These are phyloP conservation scores for Mugil cephalus DNA, from an alignment of 2,113 vertebrate species.

Conservation along the genomic window DNA sequence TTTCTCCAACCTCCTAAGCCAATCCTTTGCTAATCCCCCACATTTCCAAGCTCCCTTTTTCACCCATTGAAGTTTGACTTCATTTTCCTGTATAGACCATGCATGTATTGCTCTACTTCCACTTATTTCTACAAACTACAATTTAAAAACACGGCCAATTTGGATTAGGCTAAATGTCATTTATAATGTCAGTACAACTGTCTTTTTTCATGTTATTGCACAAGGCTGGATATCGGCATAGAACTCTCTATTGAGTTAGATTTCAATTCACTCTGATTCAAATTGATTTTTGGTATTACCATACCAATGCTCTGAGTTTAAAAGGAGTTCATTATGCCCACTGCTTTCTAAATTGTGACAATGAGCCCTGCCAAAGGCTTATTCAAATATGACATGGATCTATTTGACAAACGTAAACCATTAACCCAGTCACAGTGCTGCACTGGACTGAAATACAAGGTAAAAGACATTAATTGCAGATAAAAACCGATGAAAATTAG, in stretches of 20 bases:
- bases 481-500: background rate
- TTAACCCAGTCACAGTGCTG: constrained; percentile 20
- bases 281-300: constrained; percentile 39
- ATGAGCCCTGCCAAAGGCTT: constrained; percentile 20
- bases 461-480: background rate
- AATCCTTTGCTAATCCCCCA: constrained; percentile 74
- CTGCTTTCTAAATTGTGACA: constrained; percentile 18
- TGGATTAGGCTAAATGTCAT: constrained; percentile 22
- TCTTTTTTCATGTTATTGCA: background rate
- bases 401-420: constrained; percentile 43
- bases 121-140: constrained; percentile 11
- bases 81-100: constrained; percentile 39
- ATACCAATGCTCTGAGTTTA: constrained; percentile 25
- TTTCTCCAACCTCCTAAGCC: constrained; percentile 74
- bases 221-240: constrained; percentile 7
- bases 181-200: constrained; percentile 5
- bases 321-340: constrained; percentile 36
- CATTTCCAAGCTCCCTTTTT: constrained; percentile 61
- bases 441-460: constrained; percentile 10
- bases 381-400: constrained; percentile 8
- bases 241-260: background rate
- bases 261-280: constrained; percentile 33
- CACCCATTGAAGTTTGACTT: constrained; percentile 40
- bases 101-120: constrained; percentile 27
- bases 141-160: background rate